A percentile compares a stretch with the other conserved stretches of the same genome.
These are phyloP conservation scores for Hylia prasina DNA, from an alignment of 2,113 vertebrate genomes.

Conservation along the genomic window DNA sequence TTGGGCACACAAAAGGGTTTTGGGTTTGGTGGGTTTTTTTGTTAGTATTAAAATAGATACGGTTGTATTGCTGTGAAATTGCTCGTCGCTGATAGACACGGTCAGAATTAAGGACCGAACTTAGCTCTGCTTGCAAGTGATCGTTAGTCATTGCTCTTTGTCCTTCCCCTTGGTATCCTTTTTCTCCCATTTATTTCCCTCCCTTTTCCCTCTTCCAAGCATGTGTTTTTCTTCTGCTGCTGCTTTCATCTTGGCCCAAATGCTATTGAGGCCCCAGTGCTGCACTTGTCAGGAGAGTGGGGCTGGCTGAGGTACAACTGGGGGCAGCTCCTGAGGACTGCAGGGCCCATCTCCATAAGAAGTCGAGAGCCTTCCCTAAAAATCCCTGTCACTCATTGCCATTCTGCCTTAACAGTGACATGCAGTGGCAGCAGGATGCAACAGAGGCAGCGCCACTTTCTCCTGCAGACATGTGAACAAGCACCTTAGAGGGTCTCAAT, in stretches of 20 bases:
- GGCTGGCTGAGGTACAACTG: neutral
- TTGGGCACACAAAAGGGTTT: neutral
- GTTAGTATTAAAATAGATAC: neutral
- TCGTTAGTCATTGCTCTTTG: neutral
- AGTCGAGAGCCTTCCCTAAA: neutral
- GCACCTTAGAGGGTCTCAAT: neutral
- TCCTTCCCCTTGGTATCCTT: neutral
- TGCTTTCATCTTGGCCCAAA: neutral
- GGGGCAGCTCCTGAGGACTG: neutral
- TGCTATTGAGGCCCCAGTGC: neutral
- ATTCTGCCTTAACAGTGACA: slow-evolving; percentile 1
- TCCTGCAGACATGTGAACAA: neutral
- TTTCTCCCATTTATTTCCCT: neutral
- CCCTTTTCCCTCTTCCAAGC: neutral
- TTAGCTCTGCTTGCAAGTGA: neutral
- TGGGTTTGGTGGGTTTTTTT: neutral
- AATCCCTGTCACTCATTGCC: neutral
- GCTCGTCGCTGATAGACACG: neutral
- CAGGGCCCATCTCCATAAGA: neutral
- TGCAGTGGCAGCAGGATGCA: slow-evolving; percentile 5
- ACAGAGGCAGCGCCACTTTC: neutral
- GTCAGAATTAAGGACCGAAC: neutral
- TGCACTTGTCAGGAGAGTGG: neutral
- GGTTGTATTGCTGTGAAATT: neutral
- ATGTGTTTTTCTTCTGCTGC: neutral